Evolutionary conservation across 1,140 invertebrate species (phyloP).

Genomic region (Phthorimaea operculella): DNA sequence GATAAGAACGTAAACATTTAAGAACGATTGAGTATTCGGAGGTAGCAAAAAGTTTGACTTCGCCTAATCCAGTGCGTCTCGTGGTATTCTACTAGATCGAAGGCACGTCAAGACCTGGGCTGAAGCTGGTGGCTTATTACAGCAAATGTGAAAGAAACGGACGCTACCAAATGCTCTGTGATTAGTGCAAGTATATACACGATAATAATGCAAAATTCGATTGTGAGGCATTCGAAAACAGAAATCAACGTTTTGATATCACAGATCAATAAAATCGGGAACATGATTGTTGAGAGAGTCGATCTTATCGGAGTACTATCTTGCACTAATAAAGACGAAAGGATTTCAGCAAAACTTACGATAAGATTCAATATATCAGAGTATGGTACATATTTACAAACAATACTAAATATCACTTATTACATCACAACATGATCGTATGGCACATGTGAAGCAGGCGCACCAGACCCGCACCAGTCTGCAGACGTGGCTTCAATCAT

Average conservation of each 20-base stretch:
- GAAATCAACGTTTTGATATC: neutral
- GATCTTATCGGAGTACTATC: neutral
- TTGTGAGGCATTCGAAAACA: neutral
- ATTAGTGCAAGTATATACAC: constrained; percentile 16
- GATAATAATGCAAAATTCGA: constrained; percentile 6
- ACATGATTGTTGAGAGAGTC: neutral
- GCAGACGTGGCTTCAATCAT: constrained; percentile 56
- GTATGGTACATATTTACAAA: constrained; percentile 68
- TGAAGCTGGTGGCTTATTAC: constrained; percentile 37
- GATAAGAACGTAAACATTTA: neutral
- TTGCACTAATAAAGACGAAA: constrained; percentile 48
- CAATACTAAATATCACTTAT: constrained; percentile 67
- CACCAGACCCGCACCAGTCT: constrained; percentile 22
- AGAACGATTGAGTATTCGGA: neutral
- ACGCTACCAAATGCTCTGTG: constrained; percentile 16
- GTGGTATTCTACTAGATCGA: constrained; percentile 42
- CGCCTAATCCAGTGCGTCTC: constrained; percentile 51
- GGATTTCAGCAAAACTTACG: constrained; percentile 41
- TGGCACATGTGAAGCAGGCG: constrained; percentile 63
- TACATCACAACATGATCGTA: constrained; percentile 66
- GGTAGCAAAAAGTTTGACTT: constrained; percentile 29
- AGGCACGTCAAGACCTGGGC: constrained; percentile 46
- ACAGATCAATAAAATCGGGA: neutral
- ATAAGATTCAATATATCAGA: constrained; percentile 44
- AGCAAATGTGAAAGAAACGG: constrained; percentile 28